Evolutionary conservation across 1,140 invertebrate genomes (phyloP).

Genomic region (Lucilia sericata): DNA sequence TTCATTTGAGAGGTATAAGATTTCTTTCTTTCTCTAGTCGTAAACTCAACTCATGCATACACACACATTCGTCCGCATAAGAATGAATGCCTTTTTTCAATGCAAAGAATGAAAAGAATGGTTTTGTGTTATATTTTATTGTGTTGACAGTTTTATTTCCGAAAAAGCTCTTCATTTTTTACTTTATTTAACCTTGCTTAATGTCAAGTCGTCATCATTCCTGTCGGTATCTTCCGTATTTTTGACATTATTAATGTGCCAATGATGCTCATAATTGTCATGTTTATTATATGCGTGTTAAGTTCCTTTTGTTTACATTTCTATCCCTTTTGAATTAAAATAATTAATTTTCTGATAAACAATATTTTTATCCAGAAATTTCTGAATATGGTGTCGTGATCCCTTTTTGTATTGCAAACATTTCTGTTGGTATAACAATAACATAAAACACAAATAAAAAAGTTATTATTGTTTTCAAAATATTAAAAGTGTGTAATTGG

Average conservation of each 20-base stretch:
- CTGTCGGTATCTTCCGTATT: not conserved
- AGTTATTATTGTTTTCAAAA: too few relatives aligned
- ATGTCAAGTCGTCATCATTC: not conserved
- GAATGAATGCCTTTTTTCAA: not conserved
- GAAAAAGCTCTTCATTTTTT: conserved; percentile 17
- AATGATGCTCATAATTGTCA: conserved; percentile 9
- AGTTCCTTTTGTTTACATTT: not conserved
- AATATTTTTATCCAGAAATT: not conserved
- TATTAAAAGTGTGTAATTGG: too few relatives aligned
- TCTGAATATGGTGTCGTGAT: conserved; percentile 15
- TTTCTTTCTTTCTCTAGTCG: not conserved
- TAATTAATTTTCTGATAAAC: not conserved
- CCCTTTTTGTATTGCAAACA: too few relatives aligned
- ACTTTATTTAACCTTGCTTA: conserved; percentile 1
- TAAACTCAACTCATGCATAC: too few relatives aligned
- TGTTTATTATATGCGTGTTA: conserved; percentile 9
- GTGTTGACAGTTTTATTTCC: conserved; percentile 22
- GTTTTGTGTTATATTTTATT: not conserved
- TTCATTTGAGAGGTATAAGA: too few relatives aligned
- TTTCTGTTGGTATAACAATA: not conserved
- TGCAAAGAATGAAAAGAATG: not conserved
- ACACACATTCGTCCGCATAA: too few relatives aligned
- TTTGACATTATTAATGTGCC: not conserved
- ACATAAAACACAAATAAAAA: too few relatives aligned
- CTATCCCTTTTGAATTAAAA: not conserved